Percentiles rank a stretch among this genome's conserved stretches.
Conservation (phyloP, 2,113 vertebrate species). For the Mesembrinibis cayennensis region DNA sequence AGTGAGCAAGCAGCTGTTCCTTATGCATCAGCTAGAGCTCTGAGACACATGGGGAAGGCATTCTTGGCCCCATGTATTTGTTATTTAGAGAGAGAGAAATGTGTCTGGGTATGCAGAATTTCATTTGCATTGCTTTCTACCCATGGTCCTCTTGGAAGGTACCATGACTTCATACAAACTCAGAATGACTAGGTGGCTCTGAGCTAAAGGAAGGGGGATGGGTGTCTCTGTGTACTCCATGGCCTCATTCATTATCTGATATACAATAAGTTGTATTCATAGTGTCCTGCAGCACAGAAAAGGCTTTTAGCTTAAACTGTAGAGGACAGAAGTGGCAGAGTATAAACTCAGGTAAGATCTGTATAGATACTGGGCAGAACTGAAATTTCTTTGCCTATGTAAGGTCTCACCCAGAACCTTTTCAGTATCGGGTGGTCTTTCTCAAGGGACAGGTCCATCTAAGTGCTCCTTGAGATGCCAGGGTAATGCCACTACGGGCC, state of each 20-base stretch:
- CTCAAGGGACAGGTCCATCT: neutral
- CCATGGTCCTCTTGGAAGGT: neutral
- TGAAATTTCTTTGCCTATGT: neutral
- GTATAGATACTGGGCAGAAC: neutral
- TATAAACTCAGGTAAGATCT: neutral
- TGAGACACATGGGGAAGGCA: neutral
- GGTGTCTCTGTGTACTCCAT: neutral
- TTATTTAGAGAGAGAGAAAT: neutral
- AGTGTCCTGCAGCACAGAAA: neutral
- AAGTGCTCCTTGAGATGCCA: neutral
- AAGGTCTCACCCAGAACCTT: neutral
- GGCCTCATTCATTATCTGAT: neutral
- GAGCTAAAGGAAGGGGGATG: neutral
- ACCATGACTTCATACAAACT: neutral
- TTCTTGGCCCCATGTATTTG: neutral
- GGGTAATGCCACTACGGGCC: neutral
- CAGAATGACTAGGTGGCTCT: neutral
- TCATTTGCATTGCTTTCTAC: neutral
- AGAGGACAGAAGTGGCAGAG: neutral
- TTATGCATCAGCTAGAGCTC: neutral
- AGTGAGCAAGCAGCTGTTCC: neutral
- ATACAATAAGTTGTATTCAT: neutral
- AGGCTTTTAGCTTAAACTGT: neutral
- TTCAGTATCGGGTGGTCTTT: neutral
- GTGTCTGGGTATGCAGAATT: neutral